These are phyloP conservation scores for Dipodomys merriami DNA, from an alignment of 2,113 vertebrate genomes.

Conservation along the genomic window DNA sequence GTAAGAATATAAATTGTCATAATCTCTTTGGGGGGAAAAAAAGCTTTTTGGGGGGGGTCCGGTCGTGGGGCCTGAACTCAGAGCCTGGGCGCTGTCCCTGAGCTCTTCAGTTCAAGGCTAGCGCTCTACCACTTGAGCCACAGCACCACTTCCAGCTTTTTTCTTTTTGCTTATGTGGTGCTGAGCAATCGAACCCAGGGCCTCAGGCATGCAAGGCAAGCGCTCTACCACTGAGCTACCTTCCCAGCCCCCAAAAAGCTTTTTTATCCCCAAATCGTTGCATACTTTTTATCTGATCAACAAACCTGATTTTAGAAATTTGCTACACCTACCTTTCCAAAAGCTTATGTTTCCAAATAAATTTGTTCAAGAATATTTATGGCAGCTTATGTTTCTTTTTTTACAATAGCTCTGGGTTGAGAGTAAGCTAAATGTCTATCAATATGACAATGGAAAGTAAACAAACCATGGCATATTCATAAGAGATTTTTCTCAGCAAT, in stretches of 20 bases:
- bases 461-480: not conserved
- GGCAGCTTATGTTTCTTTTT: not conserved
- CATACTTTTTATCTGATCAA: not conserved
- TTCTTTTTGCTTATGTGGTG: no score
- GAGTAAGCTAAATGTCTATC: not conserved
- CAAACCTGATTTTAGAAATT: conserved; percentile 12
- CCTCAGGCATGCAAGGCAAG: no score
- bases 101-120: no score
- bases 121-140: no score
- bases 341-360: not conserved
- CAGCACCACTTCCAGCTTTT: no score
- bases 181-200: no score
- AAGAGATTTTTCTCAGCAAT: not conserved
- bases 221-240: no score
- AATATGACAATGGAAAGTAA: not conserved
- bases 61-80: no score
- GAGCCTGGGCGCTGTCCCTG: no score
- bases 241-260: no score
- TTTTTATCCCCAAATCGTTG: not conserved
- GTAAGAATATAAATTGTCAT: not conserved
- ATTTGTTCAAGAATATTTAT: not conserved
- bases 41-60: not conserved
- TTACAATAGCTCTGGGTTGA: not conserved
- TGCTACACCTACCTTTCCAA: not conserved
- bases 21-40: not conserved